Evolutionary conservation across 2,797 vertebrate species (phyloP).

Genomic region (Onychomys torridus): DNA sequence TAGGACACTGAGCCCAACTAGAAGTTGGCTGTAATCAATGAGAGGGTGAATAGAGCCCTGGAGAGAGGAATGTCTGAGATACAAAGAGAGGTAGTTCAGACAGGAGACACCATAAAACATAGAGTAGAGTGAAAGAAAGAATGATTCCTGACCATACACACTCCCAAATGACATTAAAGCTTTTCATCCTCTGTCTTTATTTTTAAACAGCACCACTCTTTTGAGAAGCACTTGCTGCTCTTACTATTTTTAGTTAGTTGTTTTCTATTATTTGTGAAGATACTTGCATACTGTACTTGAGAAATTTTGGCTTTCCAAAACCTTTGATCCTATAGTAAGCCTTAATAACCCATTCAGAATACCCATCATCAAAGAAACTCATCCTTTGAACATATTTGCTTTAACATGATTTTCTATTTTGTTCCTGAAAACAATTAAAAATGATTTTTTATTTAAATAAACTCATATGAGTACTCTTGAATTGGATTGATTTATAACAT

Average conservation of each 20-base stretch:
- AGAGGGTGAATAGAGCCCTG: not conserved
- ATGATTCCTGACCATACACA: too few relatives aligned
- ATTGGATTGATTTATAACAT: not conserved
- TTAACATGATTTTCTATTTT: not conserved
- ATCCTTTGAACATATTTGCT: conserved; percentile 1
- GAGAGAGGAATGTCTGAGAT: not conserved
- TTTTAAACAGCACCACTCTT: not conserved
- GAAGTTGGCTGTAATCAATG: not conserved
- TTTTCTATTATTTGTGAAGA: not conserved
- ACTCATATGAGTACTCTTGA: not conserved
- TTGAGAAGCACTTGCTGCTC: not conserved
- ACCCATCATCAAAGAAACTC: not conserved
- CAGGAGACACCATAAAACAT: not conserved
- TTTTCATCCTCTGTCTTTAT: not conserved
- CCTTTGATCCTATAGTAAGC: not conserved
- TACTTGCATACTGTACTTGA: not conserved
- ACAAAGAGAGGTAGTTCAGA: too few relatives aligned
- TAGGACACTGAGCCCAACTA: not conserved
- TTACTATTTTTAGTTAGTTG: not conserved
- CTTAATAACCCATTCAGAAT: not conserved
- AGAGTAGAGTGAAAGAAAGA: not conserved
- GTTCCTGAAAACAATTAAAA: not conserved
- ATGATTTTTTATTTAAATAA: not conserved
- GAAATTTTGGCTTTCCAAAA: not conserved
- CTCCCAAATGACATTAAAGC: not conserved